Base-by-base conservation (phyloP, 2,797 vertebrate genomes). In the Tachyglossus aculeatus region DNA sequence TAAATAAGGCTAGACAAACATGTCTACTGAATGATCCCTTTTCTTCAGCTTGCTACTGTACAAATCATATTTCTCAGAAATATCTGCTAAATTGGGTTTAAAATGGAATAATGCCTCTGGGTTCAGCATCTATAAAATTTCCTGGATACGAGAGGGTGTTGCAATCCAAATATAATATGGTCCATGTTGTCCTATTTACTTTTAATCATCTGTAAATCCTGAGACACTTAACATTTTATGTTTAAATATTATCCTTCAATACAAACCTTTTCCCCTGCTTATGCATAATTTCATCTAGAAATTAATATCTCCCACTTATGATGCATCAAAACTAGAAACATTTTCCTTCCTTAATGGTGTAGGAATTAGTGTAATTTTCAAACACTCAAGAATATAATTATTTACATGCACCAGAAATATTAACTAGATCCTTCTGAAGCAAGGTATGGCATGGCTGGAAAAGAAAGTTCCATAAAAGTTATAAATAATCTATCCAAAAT, bases 321-420 rank as follows among this genome's bases (percentile, higher is more conserved):
- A 64, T 68, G 24, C 47, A 41, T 34, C 57, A 44, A 78, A 70
- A 74, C 80, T 78, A 74, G 80, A 89, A 91, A 85, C 71, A 79
- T 36, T 83, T 89, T 78, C 32, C 48, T 44, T 80, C 48, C 67
- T 88, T 87, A 88, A 83, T 74, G 82, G 63, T 43, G 32, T 33
- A 71, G 36, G 55, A 88, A 88, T 88, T 85, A 86, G 69, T 37
- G 16, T 61, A 87, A 82, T 84, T 89, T 91, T 88, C 62, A 83
- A 85, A 77, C 3, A 54, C 77, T 89, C 70, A 79, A 82, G 64
- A 74, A 80, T 78, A 37, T 70, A 81, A 88, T 88, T 88, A 87
- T 90, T 89, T 88, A 84, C 48, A 73, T 73, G 43, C 60, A 66
- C 59, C 63, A 74, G 73, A 88, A 85, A 81, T 86, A 86, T 76